These are phyloP conservation scores for Cnemophilus loriae DNA, from an alignment of 2,113 vertebrate species.

Conservation along the genomic window DNA sequence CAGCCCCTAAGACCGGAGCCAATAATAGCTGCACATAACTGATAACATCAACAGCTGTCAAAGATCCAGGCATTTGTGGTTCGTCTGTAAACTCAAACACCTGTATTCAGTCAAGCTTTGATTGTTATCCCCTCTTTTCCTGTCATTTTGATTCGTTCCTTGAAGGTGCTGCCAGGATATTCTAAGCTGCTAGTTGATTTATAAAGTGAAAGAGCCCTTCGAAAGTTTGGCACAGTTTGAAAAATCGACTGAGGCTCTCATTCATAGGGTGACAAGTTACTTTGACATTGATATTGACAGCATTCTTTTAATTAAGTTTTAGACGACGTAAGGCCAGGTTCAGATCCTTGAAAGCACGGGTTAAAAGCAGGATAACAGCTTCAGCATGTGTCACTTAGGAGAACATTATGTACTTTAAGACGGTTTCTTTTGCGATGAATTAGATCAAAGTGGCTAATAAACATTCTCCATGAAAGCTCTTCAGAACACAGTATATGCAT, in stretches of 20 bases:
- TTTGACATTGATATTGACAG: constrained; percentile 68
- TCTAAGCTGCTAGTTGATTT: constrained; percentile 84
- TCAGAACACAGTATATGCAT: constrained; percentile 54
- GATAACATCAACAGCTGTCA: constrained; percentile 94
- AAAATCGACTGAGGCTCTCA: constrained; percentile 72
- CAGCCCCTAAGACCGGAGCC: constrained; percentile 80
- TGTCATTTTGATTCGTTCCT: constrained; percentile 86
- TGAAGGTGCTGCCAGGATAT: constrained; percentile 86
- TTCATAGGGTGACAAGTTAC: constrained; percentile 66
- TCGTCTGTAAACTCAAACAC: constrained; percentile 94
- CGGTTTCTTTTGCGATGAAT: constrained; percentile 66
- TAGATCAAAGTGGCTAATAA: constrained; percentile 75
- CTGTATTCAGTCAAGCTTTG: constrained; percentile 92
- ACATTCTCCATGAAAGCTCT: constrained; percentile 62
- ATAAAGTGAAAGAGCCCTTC: constrained; percentile 82
- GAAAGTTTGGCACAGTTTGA: constrained; percentile 80
- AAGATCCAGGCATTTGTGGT: constrained; percentile 84
- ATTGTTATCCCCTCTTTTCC: constrained; percentile 89
- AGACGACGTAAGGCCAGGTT: background rate
- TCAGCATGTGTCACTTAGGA: constrained; percentile 52
- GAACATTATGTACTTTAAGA: constrained; percentile 61
- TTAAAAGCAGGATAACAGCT: constrained; percentile 40
- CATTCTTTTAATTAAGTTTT: constrained; percentile 67
- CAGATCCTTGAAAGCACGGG: constrained; percentile 38
- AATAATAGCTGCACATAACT: constrained; percentile 82